A percentile compares a stretch with the other conserved stretches of the same genome.
phyloP scores from a whole-genome alignment of 2,888 invertebrate genomes.

The Dynastes maya region DNA sequence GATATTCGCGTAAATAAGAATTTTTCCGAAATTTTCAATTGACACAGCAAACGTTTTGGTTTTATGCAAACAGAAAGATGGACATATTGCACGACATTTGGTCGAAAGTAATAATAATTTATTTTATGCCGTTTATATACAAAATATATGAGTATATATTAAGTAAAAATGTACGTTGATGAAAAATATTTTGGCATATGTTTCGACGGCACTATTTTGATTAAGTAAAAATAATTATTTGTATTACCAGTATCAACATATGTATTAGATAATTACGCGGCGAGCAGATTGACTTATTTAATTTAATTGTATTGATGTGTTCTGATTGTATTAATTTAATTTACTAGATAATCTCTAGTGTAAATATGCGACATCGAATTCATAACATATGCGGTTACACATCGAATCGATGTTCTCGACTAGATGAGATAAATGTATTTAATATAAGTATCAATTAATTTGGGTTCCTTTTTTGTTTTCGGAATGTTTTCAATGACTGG shows the following conservation, averaged over 20 bases:
- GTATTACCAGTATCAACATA: conserved; percentile 29
- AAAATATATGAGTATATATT: conserved; percentile 2
- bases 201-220: conserved; percentile 11
- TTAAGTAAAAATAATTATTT: conserved; percentile 36
- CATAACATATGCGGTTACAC: conserved; percentile 35
- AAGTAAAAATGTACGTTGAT: conserved; percentile 17
- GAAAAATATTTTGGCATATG: conserved; percentile 36
- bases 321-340: conserved; percentile 50
- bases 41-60: conserved; percentile 12
- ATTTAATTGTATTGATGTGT: conserved; percentile 53
- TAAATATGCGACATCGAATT: conserved; percentile 38
- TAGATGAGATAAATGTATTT: conserved; percentile 30
- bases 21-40: conserved; percentile 7
- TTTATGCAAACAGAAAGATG: conserved; percentile 42
- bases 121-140: conserved; percentile 28
- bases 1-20: background rate
- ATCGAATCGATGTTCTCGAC: conserved; percentile 25
- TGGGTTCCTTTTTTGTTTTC: conserved; percentile 13
- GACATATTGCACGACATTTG: conserved; percentile 49
- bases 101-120: conserved; percentile 40
- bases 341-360: conserved; percentile 41
- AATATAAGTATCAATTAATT: conserved; percentile 39
- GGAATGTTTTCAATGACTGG: background rate
- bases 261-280: conserved; percentile 40
- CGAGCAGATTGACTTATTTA: conserved; percentile 52